Conservation (phyloP, 2,113 vertebrate genomes). For the Percina caprodes region DNA sequence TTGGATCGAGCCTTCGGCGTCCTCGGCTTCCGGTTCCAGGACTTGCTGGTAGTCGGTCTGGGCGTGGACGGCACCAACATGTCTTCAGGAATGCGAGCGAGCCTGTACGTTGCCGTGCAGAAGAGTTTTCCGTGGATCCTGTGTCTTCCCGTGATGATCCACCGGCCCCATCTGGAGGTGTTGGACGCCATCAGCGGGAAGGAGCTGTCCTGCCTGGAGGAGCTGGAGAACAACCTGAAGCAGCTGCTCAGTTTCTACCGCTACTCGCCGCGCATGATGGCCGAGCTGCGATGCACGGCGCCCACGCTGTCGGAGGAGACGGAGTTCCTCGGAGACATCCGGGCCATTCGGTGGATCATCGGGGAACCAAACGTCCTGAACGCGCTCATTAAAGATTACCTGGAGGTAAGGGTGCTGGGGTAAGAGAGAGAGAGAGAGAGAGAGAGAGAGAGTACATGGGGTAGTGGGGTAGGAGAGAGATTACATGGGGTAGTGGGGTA, state of each 20-base stretch:
- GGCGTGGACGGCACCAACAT: constrained; percentile 92
- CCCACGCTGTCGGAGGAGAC: constrained; percentile 94
- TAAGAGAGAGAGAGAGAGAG: too few species aligned
- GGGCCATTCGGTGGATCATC: constrained; percentile 94
- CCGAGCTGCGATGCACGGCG: constrained; percentile 90
- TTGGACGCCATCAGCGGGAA: constrained; percentile 95
- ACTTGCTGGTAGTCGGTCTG: constrained; percentile 90
- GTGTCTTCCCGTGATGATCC: constrained; percentile 94
- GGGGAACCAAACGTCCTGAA: constrained; percentile 97
- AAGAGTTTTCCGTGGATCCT: constrained; percentile 95
- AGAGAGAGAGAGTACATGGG: too few species aligned
- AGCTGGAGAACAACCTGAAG: constrained; percentile 96
- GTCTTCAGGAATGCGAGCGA: constrained; percentile 89
- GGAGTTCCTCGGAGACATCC: constrained; percentile 94
- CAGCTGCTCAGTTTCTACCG: constrained; percentile 96
- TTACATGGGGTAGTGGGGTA: too few species aligned
- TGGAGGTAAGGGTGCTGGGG: constrained; percentile 79
- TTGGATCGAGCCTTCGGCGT: constrained; percentile 91
- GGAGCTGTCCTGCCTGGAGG: constrained; percentile 94
- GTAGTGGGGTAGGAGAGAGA: too few species aligned
- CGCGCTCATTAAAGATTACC: constrained; percentile 95
- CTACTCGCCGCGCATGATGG: constrained; percentile 94
- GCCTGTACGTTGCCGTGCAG: constrained; percentile 91
- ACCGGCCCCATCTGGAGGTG: constrained; percentile 94
- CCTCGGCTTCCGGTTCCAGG: constrained; percentile 91